These are phyloP conservation scores for Chrysodeixis includens DNA, from an alignment of 2,888 invertebrate species.

Conservation along the genomic window DNA sequence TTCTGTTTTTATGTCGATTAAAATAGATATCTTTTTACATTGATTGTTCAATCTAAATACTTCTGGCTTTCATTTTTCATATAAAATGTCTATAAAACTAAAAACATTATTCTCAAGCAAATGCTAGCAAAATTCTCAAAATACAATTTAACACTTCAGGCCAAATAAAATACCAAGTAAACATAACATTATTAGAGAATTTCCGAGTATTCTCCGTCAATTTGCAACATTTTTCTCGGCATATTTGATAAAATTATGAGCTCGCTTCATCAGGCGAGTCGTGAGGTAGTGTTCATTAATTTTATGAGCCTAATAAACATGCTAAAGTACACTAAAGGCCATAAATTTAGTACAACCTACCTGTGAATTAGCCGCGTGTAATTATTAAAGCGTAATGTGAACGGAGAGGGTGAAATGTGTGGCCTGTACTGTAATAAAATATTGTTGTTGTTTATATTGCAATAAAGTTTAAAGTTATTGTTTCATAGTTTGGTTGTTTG, in stretches of 20 bases:
- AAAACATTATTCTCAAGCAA: background rate
- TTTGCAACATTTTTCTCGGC: constrained; percentile 50
- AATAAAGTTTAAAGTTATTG: constrained; percentile 13
- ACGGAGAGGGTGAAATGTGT: constrained; percentile 44
- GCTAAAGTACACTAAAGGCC: constrained; percentile 58
- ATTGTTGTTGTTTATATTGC: constrained; percentile 19
- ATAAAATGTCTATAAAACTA: background rate
- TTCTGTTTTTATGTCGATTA: too few relatives aligned
- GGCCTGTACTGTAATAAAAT: constrained; percentile 37
- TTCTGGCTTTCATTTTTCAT: background rate
- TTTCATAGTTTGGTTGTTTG: background rate
- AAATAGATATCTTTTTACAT: too few relatives aligned
- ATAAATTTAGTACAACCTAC: constrained; percentile 55
- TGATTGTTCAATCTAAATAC: too few relatives aligned
- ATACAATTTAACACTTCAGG: constrained; percentile 27
- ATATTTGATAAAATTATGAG: constrained; percentile 55
- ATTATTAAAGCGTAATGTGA: constrained; percentile 56
- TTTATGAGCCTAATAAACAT: constrained; percentile 73
- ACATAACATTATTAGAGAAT: constrained; percentile 20
- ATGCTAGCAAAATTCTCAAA: constrained; percentile 7
- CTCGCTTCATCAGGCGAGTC: constrained; percentile 49
- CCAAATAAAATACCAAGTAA: constrained; percentile 26
- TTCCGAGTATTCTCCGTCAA: constrained; percentile 34
- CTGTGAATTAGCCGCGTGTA: constrained; percentile 55
- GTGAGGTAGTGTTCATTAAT: constrained; percentile 67